Evolutionary conservation across 2,888 invertebrate genomes (phyloP).

Genomic region (Drosophila maculinotata): DNA sequence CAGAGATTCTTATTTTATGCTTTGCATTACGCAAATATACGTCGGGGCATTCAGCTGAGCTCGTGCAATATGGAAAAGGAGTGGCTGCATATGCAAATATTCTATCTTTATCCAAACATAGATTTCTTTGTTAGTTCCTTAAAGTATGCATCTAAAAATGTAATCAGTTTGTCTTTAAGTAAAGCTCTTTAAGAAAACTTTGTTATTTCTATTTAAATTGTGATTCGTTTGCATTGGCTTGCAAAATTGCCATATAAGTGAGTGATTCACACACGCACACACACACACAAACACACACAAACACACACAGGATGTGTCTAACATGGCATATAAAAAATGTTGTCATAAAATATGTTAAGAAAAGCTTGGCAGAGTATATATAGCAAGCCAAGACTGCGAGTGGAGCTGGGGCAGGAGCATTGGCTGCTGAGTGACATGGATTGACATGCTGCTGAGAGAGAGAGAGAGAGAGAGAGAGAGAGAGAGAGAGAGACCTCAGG

Average conservation of each 20-base stretch:
- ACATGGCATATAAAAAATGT: conserved; percentile 71
- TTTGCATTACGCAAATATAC: conserved; percentile 25
- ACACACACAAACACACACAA: background rate
- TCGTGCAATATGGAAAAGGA: background rate
- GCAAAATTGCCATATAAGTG: conserved; percentile 58
- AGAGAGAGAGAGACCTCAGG: conserved; percentile 1
- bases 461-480: no score
- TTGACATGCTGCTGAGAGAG: conserved; percentile 47
- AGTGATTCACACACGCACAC: conserved; percentile 17
- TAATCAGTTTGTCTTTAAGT: background rate
- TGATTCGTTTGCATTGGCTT: conserved; percentile 37
- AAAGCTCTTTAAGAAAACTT: background rate
- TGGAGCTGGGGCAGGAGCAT: background rate
- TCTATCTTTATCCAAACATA: background rate
- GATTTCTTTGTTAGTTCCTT: background rate
- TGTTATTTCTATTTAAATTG: conserved; percentile 21
- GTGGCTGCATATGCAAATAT: background rate
- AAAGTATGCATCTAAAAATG: background rate
- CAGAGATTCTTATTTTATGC: conserved; percentile 25
- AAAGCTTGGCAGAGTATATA: conserved; percentile 60
- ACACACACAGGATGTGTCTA: conserved; percentile 29
- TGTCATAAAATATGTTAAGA: conserved; percentile 66
- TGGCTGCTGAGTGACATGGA: conserved; percentile 69
- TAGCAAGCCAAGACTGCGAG: conserved; percentile 36
- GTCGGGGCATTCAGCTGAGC: conserved; percentile 5